Percentiles rank a stretch among this genome's conserved stretches.
Conservation (phyloP, 2,113 vertebrate species). For the Peromyscus leucopus region DNA sequence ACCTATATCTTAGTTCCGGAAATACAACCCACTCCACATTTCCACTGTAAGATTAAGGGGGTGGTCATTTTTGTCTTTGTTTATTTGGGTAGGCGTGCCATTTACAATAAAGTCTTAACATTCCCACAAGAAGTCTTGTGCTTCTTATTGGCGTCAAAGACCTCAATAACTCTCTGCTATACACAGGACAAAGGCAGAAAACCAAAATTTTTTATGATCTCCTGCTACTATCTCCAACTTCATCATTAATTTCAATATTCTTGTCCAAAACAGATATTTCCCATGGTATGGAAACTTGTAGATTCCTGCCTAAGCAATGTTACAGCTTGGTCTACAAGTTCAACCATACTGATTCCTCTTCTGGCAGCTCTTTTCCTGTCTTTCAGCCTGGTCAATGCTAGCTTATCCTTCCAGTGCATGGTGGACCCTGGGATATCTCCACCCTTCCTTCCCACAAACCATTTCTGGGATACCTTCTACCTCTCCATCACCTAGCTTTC, state of each 20-base stretch:
- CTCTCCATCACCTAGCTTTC: neutral
- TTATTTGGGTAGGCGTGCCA: neutral
- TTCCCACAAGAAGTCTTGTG: neutral
- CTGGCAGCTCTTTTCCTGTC: neutral
- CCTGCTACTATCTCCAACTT: neutral
- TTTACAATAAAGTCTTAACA: neutral
- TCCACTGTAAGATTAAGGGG: neutral
- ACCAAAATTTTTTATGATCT: neutral
- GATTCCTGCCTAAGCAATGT: neutral
- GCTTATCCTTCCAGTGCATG: neutral
- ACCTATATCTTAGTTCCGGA: neutral
- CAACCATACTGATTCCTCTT: neutral
- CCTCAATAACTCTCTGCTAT: neutral
- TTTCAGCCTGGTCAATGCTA: neutral
- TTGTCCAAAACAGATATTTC: neutral
- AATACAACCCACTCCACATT: neutral
- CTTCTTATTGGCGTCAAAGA: neutral
- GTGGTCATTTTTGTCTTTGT: neutral
- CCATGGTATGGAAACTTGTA: neutral
- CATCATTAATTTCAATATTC: neutral
- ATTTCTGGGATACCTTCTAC: neutral
- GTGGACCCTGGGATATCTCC: neutral
- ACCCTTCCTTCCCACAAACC: neutral
- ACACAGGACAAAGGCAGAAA: neutral
- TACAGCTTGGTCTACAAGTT: neutral